Conservation (phyloP, 2,888 invertebrate genomes). For the Lysandra bellargus region DNA sequence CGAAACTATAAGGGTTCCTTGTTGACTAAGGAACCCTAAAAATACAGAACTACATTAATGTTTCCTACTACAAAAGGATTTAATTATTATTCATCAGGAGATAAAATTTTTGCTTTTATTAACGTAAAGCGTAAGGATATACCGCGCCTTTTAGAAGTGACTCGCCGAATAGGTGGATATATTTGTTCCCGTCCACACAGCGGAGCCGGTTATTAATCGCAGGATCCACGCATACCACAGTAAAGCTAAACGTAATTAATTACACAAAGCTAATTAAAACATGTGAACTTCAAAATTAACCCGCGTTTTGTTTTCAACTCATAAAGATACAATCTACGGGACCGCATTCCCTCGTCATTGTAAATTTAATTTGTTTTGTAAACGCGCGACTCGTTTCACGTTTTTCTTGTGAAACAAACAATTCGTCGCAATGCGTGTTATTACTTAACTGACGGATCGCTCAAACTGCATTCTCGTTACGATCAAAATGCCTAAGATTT, state of each 20-base stretch:
- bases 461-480: neutral
- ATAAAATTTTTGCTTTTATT: too few relatives aligned
- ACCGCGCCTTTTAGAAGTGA: neutral
- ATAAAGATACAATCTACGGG: neutral
- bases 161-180: neutral
- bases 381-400: neutral
- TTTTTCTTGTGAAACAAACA: conserved; percentile 4
- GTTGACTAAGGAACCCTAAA: too few relatives aligned
- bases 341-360: conserved; percentile 15
- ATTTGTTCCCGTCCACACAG: neutral
- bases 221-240: neutral
- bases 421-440: conserved; percentile 18
- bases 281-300: conserved; percentile 22
- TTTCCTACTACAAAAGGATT: neutral
- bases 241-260: conserved; percentile 10
- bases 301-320: conserved; percentile 22
- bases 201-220: neutral
- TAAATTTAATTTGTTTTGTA: conserved; percentile 25
- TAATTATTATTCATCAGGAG: too few relatives aligned
- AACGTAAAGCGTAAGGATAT: neutral
- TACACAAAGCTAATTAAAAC: conserved; percentile 24
- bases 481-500: conserved; percentile 54
- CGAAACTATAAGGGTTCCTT: too few relatives aligned
- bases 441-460: conserved; percentile 17
- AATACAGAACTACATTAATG: neutral